phyloP scores from a whole-genome alignment of 2,113 vertebrate species.

The Tetrax tetrax region DNA sequence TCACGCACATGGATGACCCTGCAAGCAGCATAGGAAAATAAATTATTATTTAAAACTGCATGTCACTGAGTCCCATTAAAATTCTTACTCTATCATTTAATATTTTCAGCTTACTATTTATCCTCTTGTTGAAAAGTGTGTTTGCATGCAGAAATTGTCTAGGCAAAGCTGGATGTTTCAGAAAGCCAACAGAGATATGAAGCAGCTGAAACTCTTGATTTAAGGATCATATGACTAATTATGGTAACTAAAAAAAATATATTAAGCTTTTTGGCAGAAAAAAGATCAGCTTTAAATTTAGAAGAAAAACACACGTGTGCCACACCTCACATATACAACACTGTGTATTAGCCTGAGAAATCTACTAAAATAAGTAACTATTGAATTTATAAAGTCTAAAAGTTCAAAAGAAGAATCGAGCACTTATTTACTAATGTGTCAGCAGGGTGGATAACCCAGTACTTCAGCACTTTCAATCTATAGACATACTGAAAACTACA shows the following conservation, averaged over 20 bases:
- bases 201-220: not conserved
- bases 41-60: not conserved
- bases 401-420: not conserved
- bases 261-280: not conserved
- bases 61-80: not conserved
- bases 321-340: not conserved
- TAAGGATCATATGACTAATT: not conserved
- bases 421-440: not conserved
- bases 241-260: not conserved
- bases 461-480: not conserved
- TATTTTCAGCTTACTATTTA: not conserved
- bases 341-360: not conserved
- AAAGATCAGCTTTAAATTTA: not conserved
- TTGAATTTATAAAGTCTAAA: not conserved
- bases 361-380: not conserved
- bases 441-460: not conserved
- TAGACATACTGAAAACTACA: not conserved
- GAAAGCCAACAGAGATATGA: not conserved
- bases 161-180: not conserved
- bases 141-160: not conserved
- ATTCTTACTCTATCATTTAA: not conserved
- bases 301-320: not conserved
- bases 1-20: not conserved
- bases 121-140: fast-evolving
- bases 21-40: not conserved